Evolutionary conservation across 2,113 vertebrate genomes (phyloP), one percentile per base, ranked within the genome.

Genomic region (Thunnus thynnus): DNA sequence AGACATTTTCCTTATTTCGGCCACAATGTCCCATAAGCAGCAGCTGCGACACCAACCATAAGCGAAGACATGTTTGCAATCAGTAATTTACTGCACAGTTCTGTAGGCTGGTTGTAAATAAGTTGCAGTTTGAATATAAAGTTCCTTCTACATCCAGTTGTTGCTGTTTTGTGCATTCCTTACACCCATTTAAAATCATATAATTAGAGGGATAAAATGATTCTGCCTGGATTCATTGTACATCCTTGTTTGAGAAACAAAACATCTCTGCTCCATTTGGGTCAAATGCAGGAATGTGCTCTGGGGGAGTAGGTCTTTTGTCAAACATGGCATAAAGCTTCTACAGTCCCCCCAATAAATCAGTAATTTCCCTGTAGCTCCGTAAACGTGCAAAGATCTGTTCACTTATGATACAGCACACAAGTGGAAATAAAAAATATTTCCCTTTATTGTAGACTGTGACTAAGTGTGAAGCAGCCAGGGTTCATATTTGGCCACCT

Each of bases 241-340:
- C 47, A 68, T 66, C 66, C n/a, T 62, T 32, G n/a, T 61, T 51
- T 66, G 3, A 64, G 41, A 48, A 30, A 65, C 48, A 71, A 68
- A 75, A 62, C 46, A 65, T 63, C 20, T 72, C 25, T 7, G n/a
- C 58, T 73, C 61, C 22, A 20, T 30, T 25, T 0, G 2, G 41
- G 4, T 67, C 12, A 70, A 8, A 13, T 65, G n/a, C 56, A 73
- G 56, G 66, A 83, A 83, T 72, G 46, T 54, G 41, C 4, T 48
- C 8, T 50, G 46, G 32, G 18, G 5, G 46, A 51, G 56, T 17
- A 5, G 27, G 18, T 41, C n/a, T 80, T 77, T 75, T 54, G 9
- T 63, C 46, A 73, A 30, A 52, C 18, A 63, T 62, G 54, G 56
- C 12, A 56, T 69, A 1, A 63, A 68, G 27, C 18, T 48, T 58